Percentiles rank a stretch among this genome's conserved stretches.
These are phyloP conservation scores for Trissolcus japonicus DNA, from an alignment of 2,888 invertebrate genomes.

Conservation along the genomic window DNA sequence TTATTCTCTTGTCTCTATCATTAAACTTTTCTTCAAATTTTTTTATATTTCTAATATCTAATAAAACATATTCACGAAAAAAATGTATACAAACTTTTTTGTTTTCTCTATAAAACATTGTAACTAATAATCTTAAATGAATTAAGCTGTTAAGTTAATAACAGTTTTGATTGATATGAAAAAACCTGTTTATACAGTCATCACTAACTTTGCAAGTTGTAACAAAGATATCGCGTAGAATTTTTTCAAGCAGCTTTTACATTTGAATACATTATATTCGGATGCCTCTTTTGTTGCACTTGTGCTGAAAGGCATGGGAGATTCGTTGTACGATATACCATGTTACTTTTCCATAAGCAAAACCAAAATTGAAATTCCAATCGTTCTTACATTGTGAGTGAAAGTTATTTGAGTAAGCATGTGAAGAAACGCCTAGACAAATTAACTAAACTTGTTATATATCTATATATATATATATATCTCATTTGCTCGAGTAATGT, in stretches of 20 bases:
- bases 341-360: conserved; percentile 21
- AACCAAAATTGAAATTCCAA: conserved; percentile 18
- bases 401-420: conserved; percentile 8
- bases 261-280: conserved; percentile 14
- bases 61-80: too few relatives aligned
- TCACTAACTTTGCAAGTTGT: background rate
- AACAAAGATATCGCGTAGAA: conserved; percentile 19
- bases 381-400: conserved; percentile 3
- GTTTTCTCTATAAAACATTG: too few relatives aligned
- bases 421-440: background rate
- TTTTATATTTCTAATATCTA: too few relatives aligned
- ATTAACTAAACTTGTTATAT: conserved; percentile 1
- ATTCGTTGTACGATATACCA: conserved; percentile 1
- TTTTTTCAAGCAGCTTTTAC: conserved; percentile 7
- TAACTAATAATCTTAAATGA: too few relatives aligned
- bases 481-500: too few relatives aligned
- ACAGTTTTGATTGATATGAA: too few relatives aligned
- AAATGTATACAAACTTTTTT: too few relatives aligned
- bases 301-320: conserved; percentile 1
- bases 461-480: too few relatives aligned
- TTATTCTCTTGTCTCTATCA: background rate
- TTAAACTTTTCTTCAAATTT: too few relatives aligned
- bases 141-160: too few relatives aligned
- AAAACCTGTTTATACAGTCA: too few relatives aligned
- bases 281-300: conserved; percentile 24